Conservation (phyloP, 2,888 invertebrate species). For the Limnephilus lunatus region DNA sequence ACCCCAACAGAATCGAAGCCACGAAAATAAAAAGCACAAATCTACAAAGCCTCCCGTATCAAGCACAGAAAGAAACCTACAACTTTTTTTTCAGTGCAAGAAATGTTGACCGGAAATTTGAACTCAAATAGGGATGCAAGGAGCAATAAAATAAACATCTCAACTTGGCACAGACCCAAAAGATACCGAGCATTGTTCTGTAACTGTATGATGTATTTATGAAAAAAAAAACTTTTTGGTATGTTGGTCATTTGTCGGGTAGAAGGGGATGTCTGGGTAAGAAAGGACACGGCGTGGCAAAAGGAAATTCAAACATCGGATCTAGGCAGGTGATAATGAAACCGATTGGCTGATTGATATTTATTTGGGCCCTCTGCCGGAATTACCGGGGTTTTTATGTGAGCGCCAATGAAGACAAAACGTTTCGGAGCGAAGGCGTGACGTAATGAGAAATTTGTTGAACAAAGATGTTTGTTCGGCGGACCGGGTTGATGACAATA, state of each 20-base stretch:
- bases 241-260: slow-evolving; percentile 67
- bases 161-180: not conserved
- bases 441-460: slow-evolving; percentile 34
- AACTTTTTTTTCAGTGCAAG: not conserved
- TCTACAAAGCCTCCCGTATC: not conserved
- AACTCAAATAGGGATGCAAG: not conserved
- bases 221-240: not conserved
- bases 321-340: slow-evolving; percentile 66
- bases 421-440: slow-evolving; percentile 2
- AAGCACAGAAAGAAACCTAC: not conserved
- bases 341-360: slow-evolving; percentile 66
- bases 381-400: slow-evolving; percentile 58
- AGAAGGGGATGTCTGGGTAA: slow-evolving; percentile 58
- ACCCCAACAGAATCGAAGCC: slow-evolving; percentile 62
- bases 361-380: slow-evolving; percentile 63
- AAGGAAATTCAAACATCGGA: slow-evolving; percentile 67
- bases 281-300: slow-evolving; percentile 15
- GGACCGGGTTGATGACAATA: slow-evolving; percentile 3
- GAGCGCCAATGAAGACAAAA: slow-evolving; percentile 49
- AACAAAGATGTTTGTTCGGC: slow-evolving; percentile 24
- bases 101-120: not conserved
- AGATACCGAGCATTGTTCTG: not conserved
- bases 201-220: not conserved
- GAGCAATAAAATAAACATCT: not conserved
- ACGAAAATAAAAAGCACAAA: slow-evolving; percentile 13